Conservation (phyloP, 2,888 invertebrate species). For the Amphipoea oculea region DNA sequence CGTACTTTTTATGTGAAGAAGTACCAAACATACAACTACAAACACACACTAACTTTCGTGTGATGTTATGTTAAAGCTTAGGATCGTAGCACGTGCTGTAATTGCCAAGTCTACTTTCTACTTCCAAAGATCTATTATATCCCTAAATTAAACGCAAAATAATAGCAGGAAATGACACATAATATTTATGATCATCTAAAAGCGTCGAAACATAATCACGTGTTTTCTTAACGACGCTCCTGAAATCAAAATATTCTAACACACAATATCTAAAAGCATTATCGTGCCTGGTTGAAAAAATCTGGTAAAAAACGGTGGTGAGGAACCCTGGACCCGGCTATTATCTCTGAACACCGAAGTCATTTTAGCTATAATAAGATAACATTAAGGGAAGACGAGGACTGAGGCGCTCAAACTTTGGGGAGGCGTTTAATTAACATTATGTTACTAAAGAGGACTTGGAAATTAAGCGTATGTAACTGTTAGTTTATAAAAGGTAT, state of each 20-base stretch:
- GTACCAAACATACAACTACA: too few species aligned
- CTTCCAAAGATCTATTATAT: not conserved
- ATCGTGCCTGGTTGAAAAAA: conserved; percentile 80
- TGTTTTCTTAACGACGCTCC: conserved; percentile 67
- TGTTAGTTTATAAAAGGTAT: too few species aligned
- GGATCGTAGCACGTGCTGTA: not conserved
- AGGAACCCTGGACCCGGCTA: conserved; percentile 84
- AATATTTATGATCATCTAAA: conserved; percentile 46
- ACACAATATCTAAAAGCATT: conserved; percentile 87
- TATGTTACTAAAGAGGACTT: not conserved
- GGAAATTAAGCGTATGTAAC: not conserved
- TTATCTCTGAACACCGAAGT: conserved; percentile 90
- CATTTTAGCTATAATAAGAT: conserved; percentile 91
- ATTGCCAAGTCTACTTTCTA: not conserved
- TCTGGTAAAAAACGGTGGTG: conserved; percentile 84
- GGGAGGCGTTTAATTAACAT: conserved; percentile 26
- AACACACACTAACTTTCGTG: too few species aligned
- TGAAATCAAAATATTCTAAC: conserved; percentile 84
- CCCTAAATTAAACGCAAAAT: conserved; percentile 16
- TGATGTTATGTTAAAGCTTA: too few species aligned
- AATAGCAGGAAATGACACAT: conserved; percentile 39
- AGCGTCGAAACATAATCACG: conserved; percentile 51
- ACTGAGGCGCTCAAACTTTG: conserved; percentile 77
- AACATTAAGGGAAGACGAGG: conserved; percentile 86
- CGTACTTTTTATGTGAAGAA: too few species aligned